Percentiles rank a stretch among this genome's conserved stretches.
Evolutionary conservation across 2,797 vertebrate genomes (phyloP).

Genomic region (Neosilurus hyrtlii): DNA sequence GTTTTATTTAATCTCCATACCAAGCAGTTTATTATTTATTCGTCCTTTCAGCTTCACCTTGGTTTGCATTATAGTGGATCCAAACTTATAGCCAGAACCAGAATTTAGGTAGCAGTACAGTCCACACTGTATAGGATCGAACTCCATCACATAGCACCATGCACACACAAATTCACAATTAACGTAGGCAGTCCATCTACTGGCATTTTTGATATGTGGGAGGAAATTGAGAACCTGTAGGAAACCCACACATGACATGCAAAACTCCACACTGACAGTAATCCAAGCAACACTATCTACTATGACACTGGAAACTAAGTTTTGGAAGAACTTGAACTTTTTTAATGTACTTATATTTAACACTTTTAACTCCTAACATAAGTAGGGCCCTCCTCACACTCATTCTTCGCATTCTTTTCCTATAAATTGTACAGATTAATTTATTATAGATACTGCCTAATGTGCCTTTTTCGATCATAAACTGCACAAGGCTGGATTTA

Average conservation of each 20-base stretch:
- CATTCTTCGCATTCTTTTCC: not conserved
- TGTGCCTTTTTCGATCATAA: not conserved
- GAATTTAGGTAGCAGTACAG: not conserved
- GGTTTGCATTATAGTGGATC: not conserved
- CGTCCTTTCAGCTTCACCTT: not conserved
- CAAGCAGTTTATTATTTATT: not conserved
- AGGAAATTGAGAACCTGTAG: slow-evolving; percentile 7
- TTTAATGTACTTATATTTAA: not conserved
- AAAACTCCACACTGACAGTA: slow-evolving; percentile 10
- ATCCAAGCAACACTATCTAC: not conserved
- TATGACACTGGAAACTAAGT: not conserved
- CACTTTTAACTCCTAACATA: not conserved
- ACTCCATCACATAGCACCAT: not conserved
- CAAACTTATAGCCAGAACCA: not conserved
- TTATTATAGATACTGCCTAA: not conserved
- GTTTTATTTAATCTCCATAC: not conserved
- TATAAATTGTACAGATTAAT: not conserved
- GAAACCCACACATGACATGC: not conserved
- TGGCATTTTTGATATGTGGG: not conserved
- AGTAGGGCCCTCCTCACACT: not conserved
- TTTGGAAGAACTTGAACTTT: not conserved
- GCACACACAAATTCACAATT: not conserved
- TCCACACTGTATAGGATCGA: not conserved
- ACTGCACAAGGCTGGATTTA: not conserved
- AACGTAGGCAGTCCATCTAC: not conserved